A percentile compares a stretch with the other conserved stretches of the same genome.
These are phyloP conservation scores for Eutolmus rufibarbis DNA, from an alignment of 2,888 invertebrate genomes.

Conservation along the genomic window DNA sequence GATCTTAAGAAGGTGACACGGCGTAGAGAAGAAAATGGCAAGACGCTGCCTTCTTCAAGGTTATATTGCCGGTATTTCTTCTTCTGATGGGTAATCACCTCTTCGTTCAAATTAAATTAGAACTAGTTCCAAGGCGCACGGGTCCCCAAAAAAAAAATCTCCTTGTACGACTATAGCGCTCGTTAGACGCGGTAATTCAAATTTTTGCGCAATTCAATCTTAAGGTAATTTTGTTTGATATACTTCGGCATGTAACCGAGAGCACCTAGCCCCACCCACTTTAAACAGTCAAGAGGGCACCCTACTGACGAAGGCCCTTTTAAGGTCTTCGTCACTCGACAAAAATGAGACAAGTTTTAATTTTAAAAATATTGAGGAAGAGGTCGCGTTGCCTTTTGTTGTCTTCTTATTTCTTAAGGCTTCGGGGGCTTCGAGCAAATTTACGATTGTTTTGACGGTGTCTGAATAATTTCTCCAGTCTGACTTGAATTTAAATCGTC, in stretches of 20 bases:
- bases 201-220: background rate
- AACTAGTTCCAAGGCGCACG: background rate
- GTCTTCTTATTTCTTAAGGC: background rate
- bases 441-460: background rate
- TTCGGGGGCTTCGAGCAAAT: background rate
- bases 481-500: background rate
- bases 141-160: background rate
- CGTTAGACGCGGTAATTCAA: background rate
- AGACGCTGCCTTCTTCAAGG: background rate
- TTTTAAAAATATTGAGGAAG: background rate
- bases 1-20: background rate
- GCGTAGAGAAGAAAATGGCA: background rate
- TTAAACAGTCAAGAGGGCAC: background rate
- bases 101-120: background rate
- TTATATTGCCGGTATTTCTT: background rate
- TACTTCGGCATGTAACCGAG: background rate
- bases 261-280: background rate
- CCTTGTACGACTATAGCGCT: background rate
- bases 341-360: background rate
- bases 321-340: background rate
- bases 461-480: background rate
- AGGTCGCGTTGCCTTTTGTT: background rate
- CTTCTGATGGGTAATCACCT: background rate
- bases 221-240: background rate
- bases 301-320: background rate